phyloP scores from a whole-genome alignment of 1,140 invertebrate genomes.

The Drosophila repletoides region DNA sequence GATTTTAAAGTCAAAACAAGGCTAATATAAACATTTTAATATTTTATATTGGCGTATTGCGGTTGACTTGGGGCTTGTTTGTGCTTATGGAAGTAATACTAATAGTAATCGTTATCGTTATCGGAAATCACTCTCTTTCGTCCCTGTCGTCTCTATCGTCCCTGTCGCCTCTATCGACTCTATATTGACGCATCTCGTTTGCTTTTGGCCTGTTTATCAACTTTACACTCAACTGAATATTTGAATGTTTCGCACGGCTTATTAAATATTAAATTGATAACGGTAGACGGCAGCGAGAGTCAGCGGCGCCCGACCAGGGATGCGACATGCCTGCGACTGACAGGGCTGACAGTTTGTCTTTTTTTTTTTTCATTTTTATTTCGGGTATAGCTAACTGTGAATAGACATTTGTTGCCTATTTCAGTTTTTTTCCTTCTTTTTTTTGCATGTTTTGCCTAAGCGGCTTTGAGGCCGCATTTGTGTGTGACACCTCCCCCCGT shows the following conservation, averaged over 20 bases:
- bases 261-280: conserved; percentile 81
- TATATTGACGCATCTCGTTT: too few species aligned
- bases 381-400: conserved; percentile 4
- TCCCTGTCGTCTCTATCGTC: too few species aligned
- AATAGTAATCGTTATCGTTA: conserved; percentile 33
- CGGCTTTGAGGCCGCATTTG: conserved; percentile 38
- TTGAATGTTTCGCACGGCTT: conserved; percentile 53
- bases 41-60: neutral
- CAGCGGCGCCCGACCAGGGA: neutral
- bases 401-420: conserved; percentile 26
- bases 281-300: neutral
- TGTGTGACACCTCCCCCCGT: conserved; percentile 1
- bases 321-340: conserved; percentile 4
- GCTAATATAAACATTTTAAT: conserved; percentile 24
- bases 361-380: conserved; percentile 3
- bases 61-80: conserved; percentile 12
- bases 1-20: conserved; percentile 21
- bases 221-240: conserved; percentile 80
- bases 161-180: too few species aligned
- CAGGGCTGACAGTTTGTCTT: conserved; percentile 22
- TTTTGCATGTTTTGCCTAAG: conserved; percentile 45
- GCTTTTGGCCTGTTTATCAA: too few species aligned
- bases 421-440: conserved; percentile 25
- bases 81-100: conserved; percentile 12
- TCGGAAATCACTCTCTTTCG: too few species aligned